Percentiles rank a stretch among this genome's conserved stretches.
These are phyloP conservation scores for Criorhina ranunculi DNA, from an alignment of 2,888 invertebrate species.

Conservation along the genomic window DNA sequence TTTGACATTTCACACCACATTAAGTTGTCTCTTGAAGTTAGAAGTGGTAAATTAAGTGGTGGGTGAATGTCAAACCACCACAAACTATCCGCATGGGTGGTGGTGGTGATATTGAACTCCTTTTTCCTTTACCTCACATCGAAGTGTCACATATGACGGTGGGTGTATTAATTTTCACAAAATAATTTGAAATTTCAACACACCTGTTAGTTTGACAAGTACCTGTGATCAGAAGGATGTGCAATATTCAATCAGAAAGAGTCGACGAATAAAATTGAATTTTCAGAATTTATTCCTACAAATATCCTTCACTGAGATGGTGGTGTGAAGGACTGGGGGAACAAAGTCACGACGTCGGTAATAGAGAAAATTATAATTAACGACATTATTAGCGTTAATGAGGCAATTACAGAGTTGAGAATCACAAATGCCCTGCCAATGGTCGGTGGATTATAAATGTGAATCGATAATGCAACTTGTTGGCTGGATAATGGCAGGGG, in stretches of 20 bases:
- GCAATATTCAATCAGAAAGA: slow-evolving; percentile 59
- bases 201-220: slow-evolving; percentile 37
- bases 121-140: neutral
- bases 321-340: slow-evolving; percentile 8
- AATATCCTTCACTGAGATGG: neutral
- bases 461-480: slow-evolving; percentile 22
- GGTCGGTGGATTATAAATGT: slow-evolving; percentile 44
- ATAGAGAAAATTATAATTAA: slow-evolving; percentile 68
- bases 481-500: neutral
- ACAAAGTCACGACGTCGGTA: slow-evolving; percentile 43
- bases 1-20: slow-evolving; percentile 68
- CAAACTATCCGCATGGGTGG: slow-evolving; percentile 8
- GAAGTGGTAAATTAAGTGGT: slow-evolving; percentile 55
- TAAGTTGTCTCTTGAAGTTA: slow-evolving; percentile 61
- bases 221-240: slow-evolving; percentile 27
- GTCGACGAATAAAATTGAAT: slow-evolving; percentile 30
- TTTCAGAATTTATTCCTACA: neutral
- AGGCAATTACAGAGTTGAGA: slow-evolving; percentile 48
- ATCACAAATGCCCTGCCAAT: slow-evolving; percentile 36
- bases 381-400: slow-evolving; percentile 63
- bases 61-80: slow-evolving; percentile 35
- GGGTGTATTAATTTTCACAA: slow-evolving; percentile 45
- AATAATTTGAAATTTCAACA: slow-evolving; percentile 20
- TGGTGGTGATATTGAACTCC: neutral
- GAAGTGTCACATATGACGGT: slow-evolving; percentile 28